These are phyloP conservation scores for Syngnathus typhle DNA, from an alignment of 2,113 vertebrate genomes.

Conservation along the genomic window DNA sequence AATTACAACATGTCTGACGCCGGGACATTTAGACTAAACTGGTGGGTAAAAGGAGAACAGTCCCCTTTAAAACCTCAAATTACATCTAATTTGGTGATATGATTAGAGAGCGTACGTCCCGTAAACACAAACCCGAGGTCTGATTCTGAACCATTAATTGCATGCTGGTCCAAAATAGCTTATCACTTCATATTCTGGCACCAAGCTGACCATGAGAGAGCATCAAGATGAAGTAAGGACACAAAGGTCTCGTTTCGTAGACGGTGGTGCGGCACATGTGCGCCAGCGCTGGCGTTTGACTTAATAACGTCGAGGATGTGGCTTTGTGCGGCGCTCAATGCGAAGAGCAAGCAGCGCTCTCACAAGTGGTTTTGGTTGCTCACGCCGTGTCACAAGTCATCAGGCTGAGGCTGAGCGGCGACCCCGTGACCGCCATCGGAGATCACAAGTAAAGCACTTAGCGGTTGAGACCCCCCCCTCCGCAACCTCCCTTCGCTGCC, in stretches of 20 bases:
- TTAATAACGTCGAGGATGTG: constrained; percentile 31
- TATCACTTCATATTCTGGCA: constrained; percentile 12
- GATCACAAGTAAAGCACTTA: constrained; percentile 68
- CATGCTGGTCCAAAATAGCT: constrained; percentile 13
- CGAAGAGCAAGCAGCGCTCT: constrained; percentile 1
- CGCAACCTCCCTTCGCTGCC: constrained; percentile 1
- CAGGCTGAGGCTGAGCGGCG: constrained; percentile 65
- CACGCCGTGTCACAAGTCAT: constrained; percentile 70
- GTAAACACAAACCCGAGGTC: constrained; percentile 40
- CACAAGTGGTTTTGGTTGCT: constrained; percentile 48
- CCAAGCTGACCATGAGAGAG: constrained; percentile 3
- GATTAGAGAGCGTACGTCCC: constrained; percentile 52
- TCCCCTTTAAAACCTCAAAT: constrained; percentile 43
- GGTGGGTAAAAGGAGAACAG: constrained; percentile 45
- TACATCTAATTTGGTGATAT: constrained; percentile 51
- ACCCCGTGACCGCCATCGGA: constrained; percentile 71
- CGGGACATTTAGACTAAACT: constrained; percentile 41
- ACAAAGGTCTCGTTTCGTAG: neutral
- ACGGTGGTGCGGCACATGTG: constrained; percentile 12
- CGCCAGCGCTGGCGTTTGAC: constrained; percentile 11
- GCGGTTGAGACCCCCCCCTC: constrained; percentile 13
- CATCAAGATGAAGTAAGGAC: neutral
- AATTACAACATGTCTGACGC: constrained; percentile 48
- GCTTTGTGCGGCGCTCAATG: constrained; percentile 13
- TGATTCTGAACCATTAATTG: constrained; percentile 42